Conservation (phyloP, 2,888 invertebrate genomes). For the Lasioglossum morio region DNA sequence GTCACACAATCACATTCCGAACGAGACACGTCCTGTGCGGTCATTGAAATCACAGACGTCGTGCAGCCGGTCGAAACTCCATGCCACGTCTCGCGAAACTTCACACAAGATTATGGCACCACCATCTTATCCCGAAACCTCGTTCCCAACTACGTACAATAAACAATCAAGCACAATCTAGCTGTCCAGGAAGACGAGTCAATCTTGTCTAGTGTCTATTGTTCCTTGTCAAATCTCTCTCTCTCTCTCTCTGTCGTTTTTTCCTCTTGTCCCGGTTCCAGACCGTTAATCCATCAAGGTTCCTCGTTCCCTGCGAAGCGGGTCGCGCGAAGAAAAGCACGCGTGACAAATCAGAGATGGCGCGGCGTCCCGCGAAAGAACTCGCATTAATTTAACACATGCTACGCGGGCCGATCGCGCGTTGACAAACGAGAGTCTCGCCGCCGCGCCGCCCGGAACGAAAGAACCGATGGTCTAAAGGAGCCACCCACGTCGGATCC, state of each 20-base stretch:
- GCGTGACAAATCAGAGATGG: conserved; percentile 73
- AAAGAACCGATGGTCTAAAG: conserved; percentile 26
- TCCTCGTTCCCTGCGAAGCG: conserved; percentile 45
- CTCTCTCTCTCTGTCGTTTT: too few relatives aligned
- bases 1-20: conserved; percentile 9
- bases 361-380: conserved; percentile 60
- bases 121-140: neutral
- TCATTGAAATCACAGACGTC: conserved; percentile 48
- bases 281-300: conserved; percentile 72
- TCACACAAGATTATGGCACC: neutral
- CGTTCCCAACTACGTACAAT: neutral
- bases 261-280: conserved; percentile 49
- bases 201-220: conserved; percentile 23
- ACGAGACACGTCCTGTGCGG: conserved; percentile 20
- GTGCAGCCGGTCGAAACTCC: neutral
- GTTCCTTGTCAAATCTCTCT: conserved; percentile 24
- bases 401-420: conserved; percentile 52
- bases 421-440: conserved; percentile 59
- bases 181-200: neutral
- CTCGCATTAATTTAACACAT: conserved; percentile 70
- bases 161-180: neutral
- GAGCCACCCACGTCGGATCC: conserved; percentile 44
- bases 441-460: neutral
- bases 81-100: neutral
- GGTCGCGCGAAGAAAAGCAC: conserved; percentile 62